Percentiles rank a stretch among this genome's conserved stretches.
phyloP scores from a whole-genome alignment of 2,888 invertebrate genomes.

The Sphinx pinastri region DNA sequence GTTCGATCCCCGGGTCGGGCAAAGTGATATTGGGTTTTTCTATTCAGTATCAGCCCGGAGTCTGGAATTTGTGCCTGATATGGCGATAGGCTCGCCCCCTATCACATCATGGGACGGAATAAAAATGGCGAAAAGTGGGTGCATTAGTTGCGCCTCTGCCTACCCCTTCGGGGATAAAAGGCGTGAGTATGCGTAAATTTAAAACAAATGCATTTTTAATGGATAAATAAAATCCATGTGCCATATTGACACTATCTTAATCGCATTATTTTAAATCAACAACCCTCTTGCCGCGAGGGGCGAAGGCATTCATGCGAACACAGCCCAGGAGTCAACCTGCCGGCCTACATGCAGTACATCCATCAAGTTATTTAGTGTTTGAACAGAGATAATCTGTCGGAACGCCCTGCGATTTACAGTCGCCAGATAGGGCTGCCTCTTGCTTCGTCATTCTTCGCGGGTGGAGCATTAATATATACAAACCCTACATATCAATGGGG shows the following conservation, averaged over 20 bases:
- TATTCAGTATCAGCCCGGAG: too few relatives aligned
- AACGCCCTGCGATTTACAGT: slow-evolving; percentile 46
- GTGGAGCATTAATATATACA: not conserved
- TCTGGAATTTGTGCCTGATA: too few relatives aligned
- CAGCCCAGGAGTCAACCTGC: slow-evolving; percentile 25
- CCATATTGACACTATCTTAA: not conserved
- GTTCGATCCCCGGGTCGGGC: too few relatives aligned
- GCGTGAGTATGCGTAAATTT: too few relatives aligned
- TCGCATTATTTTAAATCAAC: not conserved
- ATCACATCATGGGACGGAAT: too few relatives aligned
- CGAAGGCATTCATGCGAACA: slow-evolving; percentile 22
- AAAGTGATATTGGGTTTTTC: too few relatives aligned
- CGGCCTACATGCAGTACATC: slow-evolving; percentile 40
- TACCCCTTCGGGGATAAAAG: too few relatives aligned
- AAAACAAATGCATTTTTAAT: slow-evolving; percentile 6
- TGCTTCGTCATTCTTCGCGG: slow-evolving; percentile 30
- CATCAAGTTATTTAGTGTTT: slow-evolving; percentile 60
- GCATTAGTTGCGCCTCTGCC: too few relatives aligned
- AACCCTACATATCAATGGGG: too few relatives aligned
- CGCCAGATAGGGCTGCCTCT: slow-evolving; percentile 37
- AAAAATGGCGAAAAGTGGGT: too few relatives aligned
- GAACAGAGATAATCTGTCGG: slow-evolving; percentile 54
- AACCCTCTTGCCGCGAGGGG: too few relatives aligned
- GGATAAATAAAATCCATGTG: not conserved
- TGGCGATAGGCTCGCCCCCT: too few relatives aligned